Percentiles rank a stretch among this genome's conserved stretches.
These are phyloP conservation scores for Megamerina dolium DNA, from an alignment of 2,888 invertebrate genomes.

Conservation along the genomic window DNA sequence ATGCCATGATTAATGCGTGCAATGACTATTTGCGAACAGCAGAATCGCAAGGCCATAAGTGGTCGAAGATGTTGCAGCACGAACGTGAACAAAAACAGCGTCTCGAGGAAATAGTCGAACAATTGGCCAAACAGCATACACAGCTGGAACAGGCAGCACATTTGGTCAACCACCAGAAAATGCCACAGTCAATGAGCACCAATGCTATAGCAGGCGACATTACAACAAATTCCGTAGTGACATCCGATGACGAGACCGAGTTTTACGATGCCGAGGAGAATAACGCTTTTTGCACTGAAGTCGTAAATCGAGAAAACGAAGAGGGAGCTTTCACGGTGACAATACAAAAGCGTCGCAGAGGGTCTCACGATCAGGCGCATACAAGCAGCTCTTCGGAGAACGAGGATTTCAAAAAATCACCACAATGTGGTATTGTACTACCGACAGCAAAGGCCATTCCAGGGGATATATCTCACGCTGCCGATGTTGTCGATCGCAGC, in stretches of 20 bases:
- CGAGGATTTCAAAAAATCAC: slow-evolving; percentile 45
- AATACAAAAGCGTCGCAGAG: slow-evolving; percentile 49
- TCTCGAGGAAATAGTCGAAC: slow-evolving; percentile 94
- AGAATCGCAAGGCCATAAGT: slow-evolving; percentile 82
- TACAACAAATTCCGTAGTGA: slow-evolving; percentile 32
- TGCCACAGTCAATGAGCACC: slow-evolving; percentile 19
- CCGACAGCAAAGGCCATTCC: slow-evolving; percentile 2
- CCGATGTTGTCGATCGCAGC: background rate
- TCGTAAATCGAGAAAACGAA: slow-evolving; percentile 25
- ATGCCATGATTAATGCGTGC: slow-evolving; percentile 95
- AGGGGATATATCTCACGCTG: background rate
- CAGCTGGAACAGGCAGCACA: slow-evolving; percentile 86
- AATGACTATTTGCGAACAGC: slow-evolving; percentile 87
- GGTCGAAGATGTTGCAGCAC: slow-evolving; percentile 87
- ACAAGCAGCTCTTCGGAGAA: slow-evolving; percentile 52
- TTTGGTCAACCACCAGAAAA: slow-evolving; percentile 33
- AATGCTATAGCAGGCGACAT: slow-evolving; percentile 17
- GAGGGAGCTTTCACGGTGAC: slow-evolving; percentile 57
- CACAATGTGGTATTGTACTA: background rate
- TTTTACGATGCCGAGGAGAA: slow-evolving; percentile 66
- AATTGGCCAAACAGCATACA: slow-evolving; percentile 94
- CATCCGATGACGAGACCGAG: slow-evolving; percentile 65
- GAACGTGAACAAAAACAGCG: slow-evolving; percentile 91
- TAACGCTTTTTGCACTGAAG: slow-evolving; percentile 21
- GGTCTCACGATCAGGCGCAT: slow-evolving; percentile 41